These are phyloP conservation scores for Eumacrocentrus americanus DNA, from an alignment of 2,888 invertebrate genomes.

Conservation along the genomic window DNA sequence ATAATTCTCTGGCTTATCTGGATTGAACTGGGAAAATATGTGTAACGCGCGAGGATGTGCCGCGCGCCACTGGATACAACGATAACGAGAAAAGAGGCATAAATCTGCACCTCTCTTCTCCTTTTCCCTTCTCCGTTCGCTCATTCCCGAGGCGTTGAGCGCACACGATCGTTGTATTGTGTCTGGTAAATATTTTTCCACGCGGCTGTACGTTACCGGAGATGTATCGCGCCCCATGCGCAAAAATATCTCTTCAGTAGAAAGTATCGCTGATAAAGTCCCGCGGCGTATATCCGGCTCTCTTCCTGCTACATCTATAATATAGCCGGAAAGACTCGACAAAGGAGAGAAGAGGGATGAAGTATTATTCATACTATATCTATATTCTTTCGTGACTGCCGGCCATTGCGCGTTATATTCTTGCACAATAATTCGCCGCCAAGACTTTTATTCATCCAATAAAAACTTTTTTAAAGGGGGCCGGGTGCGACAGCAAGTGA, in stretches of 20 bases:
- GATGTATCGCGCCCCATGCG: conserved; percentile 2
- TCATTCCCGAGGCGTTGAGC: conserved; percentile 16
- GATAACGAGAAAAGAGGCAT: conserved; percentile 48
- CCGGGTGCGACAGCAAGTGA: neutral
- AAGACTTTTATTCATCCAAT: conserved; percentile 11
- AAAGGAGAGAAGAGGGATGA: neutral
- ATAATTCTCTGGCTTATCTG: conserved; percentile 21
- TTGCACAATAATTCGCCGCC: neutral
- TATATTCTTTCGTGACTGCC: conserved; percentile 5
- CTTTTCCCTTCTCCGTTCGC: neutral
- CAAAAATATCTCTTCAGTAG: conserved; percentile 26
- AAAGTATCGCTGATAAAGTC: conserved; percentile 29
- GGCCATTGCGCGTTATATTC: conserved; percentile 3
- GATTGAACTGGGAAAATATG: conserved; percentile 8
- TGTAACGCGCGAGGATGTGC: conserved; percentile 5
- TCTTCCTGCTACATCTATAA: conserved; percentile 1
- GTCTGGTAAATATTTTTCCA: conserved; percentile 27
- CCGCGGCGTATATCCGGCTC: conserved; percentile 17
- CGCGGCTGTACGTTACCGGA: conserved; percentile 28
- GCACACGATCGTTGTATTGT: conserved; percentile 12
- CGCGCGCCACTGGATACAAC: conserved; percentile 31
- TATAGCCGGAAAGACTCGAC: conserved; percentile 6
- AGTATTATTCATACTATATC: no score
- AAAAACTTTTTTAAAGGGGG: conserved; percentile 1
- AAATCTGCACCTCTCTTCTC: conserved; percentile 45